Percentiles rank a stretch among this genome's conserved stretches.
These are phyloP conservation scores for Pagrus major DNA, from an alignment of 2,113 vertebrate genomes.

Conservation along the genomic window DNA sequence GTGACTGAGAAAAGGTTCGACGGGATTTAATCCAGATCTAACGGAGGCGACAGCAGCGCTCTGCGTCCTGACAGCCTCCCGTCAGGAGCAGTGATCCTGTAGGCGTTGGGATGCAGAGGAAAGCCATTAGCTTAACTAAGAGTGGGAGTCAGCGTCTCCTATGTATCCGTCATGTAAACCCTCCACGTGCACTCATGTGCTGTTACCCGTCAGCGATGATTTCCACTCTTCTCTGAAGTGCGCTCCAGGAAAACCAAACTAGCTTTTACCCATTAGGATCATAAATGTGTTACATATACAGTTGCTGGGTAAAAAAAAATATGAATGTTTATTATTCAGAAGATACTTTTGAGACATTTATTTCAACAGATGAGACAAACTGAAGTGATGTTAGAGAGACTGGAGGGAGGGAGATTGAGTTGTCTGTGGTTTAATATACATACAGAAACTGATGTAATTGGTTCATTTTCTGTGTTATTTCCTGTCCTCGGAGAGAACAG, in stretches of 20 bases:
- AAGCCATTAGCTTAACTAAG: slow-evolving; percentile 11
- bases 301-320: too few species aligned
- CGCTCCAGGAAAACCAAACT: not conserved
- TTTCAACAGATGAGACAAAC: too few species aligned
- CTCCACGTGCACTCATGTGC: not conserved
- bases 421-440: too few species aligned
- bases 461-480: too few species aligned
- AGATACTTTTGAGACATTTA: too few species aligned
- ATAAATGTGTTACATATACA: too few species aligned
- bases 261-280: not conserved
- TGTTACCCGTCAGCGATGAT: not conserved
- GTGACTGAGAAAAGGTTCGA: not conserved
- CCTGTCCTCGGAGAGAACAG: too few species aligned
- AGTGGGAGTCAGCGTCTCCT: slow-evolving; percentile 12
- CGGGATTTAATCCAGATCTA: not conserved
- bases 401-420: too few species aligned
- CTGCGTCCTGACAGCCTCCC: not conserved
- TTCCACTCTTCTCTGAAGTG: not conserved
- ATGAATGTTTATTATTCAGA: too few species aligned
- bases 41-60: not conserved
- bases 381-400: too few species aligned
- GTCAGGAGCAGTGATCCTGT: not conserved
- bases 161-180: not conserved
- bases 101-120: not conserved
- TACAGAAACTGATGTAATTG: too few species aligned